Percentiles rank a stretch among this genome's conserved stretches.
phyloP scores from a whole-genome alignment of 1,140 invertebrate species.

The Caenorhabditis elegans region WBcel235 BX284606.5:4952001-4952500 shows the following conservation, averaged over 20 bases:
- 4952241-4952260: conserved; percentile 70
- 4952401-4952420: no score
- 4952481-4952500: no score
- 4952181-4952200: conserved; percentile 66
- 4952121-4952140: conserved; percentile 64
- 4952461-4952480: no score
- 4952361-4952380: background rate
- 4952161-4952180: conserved; percentile 65
- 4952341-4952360: background rate
- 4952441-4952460: no score
- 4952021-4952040: conserved; percentile 59
- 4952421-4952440: no score
- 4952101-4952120: conserved; percentile 64
- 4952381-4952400: background rate
- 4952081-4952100: background rate
- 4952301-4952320: conserved; percentile 28
- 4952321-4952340: background rate
- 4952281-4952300: conserved; percentile 69
- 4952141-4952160: conserved; percentile 65
- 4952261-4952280: conserved; percentile 63
- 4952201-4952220: conserved; percentile 65
- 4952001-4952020: conserved; percentile 43
- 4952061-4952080: conserved; percentile 20
- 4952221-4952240: conserved; percentile 69
- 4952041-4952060: conserved; percentile 62